Base-by-base conservation (phyloP, 2,888 invertebrate species). In the Acleris emargana region DNA sequence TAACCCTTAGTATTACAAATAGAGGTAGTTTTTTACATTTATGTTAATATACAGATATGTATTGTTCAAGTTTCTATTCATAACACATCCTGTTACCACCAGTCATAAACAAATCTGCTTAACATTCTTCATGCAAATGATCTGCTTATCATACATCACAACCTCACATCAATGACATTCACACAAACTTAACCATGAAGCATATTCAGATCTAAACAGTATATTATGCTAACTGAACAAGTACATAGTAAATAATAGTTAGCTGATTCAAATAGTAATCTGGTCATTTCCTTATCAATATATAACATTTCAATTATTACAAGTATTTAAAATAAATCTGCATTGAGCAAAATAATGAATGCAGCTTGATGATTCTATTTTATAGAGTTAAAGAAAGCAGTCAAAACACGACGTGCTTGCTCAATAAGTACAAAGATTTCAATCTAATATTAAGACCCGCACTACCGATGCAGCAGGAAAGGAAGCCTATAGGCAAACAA, bases 401-500 rank as follows among this genome's bases (percentile, higher is more conserved):
- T 72, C 62, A 57, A 63, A 59, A 59, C 45, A 67, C 49, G 55
- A 32, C 43, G 57, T 60, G 59, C 55, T 13, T 72, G 71, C 71
- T 78, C 70, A 70, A 59, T 75, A 77, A 77, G 74, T 75, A 77
- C 73, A 71, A 60, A 68, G 58, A 63, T 55, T 63, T 32, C 62
- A 61, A 67, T 66, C 22, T 58, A 58, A 25, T 69, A 62, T 64
- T 16, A 67, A 25, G 17, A 45, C 54, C 55, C 52, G 43, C 17
- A 68, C 58, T 74, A 78, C 76, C 82, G 82, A 67, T 84, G 70
- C 49, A 88, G 85, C 69, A 95, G 89, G 74, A 93, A 94, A 43
- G 96, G 96, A 73, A 96, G 83, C 72, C 93, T 91, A 68, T 94
- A 89, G 68, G 95, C 95, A 90, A 95, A 94, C 79, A 95, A 94